These are phyloP conservation scores for Raja brachyura DNA, from an alignment of 2,113 vertebrate genomes.

Conservation along the genomic window DNA sequence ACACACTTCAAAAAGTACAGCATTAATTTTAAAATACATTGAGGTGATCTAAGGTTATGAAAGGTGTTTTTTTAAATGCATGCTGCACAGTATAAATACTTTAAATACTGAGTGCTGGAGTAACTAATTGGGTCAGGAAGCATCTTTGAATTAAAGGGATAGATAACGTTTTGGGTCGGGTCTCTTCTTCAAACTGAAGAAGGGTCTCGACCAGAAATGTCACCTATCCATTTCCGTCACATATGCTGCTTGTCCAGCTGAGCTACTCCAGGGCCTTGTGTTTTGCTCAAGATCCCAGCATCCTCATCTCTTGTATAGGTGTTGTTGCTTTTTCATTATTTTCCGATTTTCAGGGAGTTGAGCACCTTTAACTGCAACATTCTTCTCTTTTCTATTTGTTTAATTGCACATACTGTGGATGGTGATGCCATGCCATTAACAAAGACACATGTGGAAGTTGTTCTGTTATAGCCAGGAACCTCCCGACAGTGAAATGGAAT, in stretches of 20 bases:
- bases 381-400: neutral
- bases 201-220: too few relatives aligned
- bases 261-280: too few relatives aligned
- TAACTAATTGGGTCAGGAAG: too few relatives aligned
- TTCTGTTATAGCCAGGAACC: neutral
- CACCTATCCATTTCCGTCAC: too few relatives aligned
- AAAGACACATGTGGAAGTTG: neutral
- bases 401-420: neutral
- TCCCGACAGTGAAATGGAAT: neutral
- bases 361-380: neutral
- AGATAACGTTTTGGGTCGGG: too few relatives aligned
- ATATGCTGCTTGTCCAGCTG: too few relatives aligned
- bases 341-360: neutral
- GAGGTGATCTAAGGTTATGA: neutral
- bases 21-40: neutral
- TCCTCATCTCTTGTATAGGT: too few relatives aligned
- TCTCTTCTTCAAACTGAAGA: too few relatives aligned
- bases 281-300: too few relatives aligned
- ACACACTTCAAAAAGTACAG: neutral
- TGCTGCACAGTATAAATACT: neutral
- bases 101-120: too few relatives aligned
- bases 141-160: too few relatives aligned
- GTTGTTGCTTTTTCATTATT: neutral
- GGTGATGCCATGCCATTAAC: neutral
- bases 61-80: neutral